Base-by-base conservation (phyloP, 1,140 invertebrate genomes). In the Varroa destructor region DNA sequence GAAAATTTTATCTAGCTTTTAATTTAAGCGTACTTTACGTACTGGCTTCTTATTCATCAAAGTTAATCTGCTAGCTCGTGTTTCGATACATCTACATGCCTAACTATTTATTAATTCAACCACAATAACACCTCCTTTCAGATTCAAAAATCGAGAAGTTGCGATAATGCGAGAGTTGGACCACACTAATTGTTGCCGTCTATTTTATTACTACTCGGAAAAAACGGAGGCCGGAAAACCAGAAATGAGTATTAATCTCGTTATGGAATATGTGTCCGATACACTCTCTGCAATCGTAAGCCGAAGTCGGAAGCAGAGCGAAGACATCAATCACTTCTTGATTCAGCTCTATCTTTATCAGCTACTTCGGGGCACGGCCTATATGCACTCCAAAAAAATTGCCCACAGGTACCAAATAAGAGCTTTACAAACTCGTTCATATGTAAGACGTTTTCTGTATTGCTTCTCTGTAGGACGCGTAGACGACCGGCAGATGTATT, bases 311-410 rank as follows among this genome's bases (percentile, higher is more conserved):
- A 40, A 46, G 14, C 40, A 67, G 12, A 67, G 14, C 14, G 36
- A 12, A 67, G 61, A 67, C 37, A 67, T 67, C 2, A 40, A 12
- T 3, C 40, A 14, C 12, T 67, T 67, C 61, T 25, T 43, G 12
- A 67, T 67, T 1, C 61, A 46, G 2, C 14, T 67, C 1, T 67
- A 67, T 40, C 37, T 97, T 92, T 98, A 98, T 84, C 94, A 99
- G 86, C 86, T 99, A 82, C 98, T 99, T 83, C 88, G 95, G 80
- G 95, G 92, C 81, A 85, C 99, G 80, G 93, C 92, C 73, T 99
- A 98, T 83, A 97, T 99, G 79, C 95, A 98, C 81, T 93, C 91
- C 76, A 84, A 95, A 80, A 94, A 94, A 74, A 97, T 99, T 77
- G 97, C 94, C 82, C 96, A 99, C 85, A 86, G 96, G 61, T 67